phyloP scores from a whole-genome alignment of 2,113 vertebrate genomes.

The Alaudala cheleensis region DNA sequence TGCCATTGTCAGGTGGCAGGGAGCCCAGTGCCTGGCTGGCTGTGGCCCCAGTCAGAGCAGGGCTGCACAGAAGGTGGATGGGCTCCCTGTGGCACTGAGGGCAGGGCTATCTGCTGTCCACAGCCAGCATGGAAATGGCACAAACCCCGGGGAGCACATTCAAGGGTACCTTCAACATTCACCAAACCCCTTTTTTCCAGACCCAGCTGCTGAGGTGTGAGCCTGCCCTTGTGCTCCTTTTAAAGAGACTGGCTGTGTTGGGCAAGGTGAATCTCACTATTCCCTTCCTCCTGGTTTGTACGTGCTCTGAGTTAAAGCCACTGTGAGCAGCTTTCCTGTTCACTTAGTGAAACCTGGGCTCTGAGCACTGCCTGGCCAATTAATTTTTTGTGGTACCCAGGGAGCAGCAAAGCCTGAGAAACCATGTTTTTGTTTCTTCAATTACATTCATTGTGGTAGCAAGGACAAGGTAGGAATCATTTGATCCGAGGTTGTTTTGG shows the following conservation, averaged over 20 bases:
- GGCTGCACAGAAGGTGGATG: not conserved
- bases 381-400: not conserved
- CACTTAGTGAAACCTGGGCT: not conserved
- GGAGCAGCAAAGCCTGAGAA: constrained; percentile 10
- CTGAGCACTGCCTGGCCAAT: not conserved
- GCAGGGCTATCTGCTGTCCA: not conserved
- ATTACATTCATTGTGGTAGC: not conserved
- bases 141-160: not conserved
- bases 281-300: not conserved
- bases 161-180: not conserved
- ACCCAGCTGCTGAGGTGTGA: not conserved
- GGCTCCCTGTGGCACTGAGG: not conserved
- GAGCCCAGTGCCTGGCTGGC: not conserved
- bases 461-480: not conserved
- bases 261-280: not conserved
- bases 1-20: not conserved
- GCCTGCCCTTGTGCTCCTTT: not conserved
- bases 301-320: not conserved
- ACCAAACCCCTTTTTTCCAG: not conserved
- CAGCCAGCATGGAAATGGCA: not conserved
- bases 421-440: not conserved
- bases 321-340: not conserved
- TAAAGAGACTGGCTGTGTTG: not conserved
- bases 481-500: not conserved
- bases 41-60: not conserved